phyloP scores from a whole-genome alignment of 1,140 invertebrate genomes.

The Ridgeia piscesae region DNA sequence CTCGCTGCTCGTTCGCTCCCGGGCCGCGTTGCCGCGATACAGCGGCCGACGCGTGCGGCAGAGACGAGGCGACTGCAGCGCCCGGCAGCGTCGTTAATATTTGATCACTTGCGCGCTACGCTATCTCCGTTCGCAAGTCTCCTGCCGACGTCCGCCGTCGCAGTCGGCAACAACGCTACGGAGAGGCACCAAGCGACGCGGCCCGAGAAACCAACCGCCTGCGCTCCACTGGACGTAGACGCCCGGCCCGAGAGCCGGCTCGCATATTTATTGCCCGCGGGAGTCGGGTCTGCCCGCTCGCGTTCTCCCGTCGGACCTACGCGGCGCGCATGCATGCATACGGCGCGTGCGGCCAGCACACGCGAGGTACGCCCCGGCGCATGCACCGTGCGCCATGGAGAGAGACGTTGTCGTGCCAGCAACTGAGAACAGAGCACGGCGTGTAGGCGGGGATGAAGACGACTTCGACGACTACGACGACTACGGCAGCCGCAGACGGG shows the following conservation, averaged over 20 bases:
- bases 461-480: too few relatives aligned
- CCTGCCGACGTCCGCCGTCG: neutral
- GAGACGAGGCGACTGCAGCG: neutral
- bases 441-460: neutral
- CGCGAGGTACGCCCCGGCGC: neutral
- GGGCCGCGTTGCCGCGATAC: neutral
- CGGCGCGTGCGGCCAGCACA: neutral
- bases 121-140: neutral
- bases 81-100: neutral
- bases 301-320: neutral
- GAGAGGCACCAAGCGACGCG: neutral
- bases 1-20: neutral
- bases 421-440: neutral
- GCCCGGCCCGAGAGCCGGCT: neutral
- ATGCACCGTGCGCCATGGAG: neutral
- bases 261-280: neutral
- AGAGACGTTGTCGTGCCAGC: neutral
- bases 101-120: constrained; percentile 3
- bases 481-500: neutral
- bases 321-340: neutral
- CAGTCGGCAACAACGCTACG: neutral
- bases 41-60: neutral
- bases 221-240: neutral
- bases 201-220: neutral
- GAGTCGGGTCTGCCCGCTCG: neutral